These are phyloP conservation scores for Thumatha senex DNA, from an alignment of 2,888 invertebrate species.

Conservation along the genomic window DNA sequence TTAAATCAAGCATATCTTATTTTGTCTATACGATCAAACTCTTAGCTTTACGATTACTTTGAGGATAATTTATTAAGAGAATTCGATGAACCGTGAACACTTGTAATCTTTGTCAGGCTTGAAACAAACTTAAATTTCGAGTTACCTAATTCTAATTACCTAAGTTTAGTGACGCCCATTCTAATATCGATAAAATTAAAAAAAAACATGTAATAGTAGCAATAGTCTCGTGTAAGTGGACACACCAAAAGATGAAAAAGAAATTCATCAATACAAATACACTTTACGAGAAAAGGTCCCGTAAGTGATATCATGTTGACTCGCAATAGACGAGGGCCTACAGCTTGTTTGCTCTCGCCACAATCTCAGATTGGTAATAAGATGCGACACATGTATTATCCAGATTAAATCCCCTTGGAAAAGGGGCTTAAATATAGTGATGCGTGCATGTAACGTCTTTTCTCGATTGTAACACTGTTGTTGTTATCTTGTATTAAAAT, in stretches of 20 bases:
- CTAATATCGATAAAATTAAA: slow-evolving; percentile 3
- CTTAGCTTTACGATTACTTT: slow-evolving; percentile 52
- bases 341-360: slow-evolving; percentile 74
- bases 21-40: slow-evolving; percentile 48
- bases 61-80: slow-evolving; percentile 50
- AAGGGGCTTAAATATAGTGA: slow-evolving; percentile 71
- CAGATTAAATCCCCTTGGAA: slow-evolving; percentile 74
- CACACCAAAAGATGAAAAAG: slow-evolving; percentile 58
- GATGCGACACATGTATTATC: slow-evolving; percentile 81
- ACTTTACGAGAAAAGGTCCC: slow-evolving; percentile 62
- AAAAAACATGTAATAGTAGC: slow-evolving; percentile 21
- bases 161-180: slow-evolving; percentile 2
- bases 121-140: slow-evolving; percentile 9
- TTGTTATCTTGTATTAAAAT: slow-evolving; percentile 20
- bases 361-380: slow-evolving; percentile 80
- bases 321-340: slow-evolving; percentile 57
- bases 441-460: slow-evolving; percentile 50
- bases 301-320: slow-evolving; percentile 79
- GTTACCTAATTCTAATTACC: slow-evolving; percentile 8
- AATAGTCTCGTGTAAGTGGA: slow-evolving; percentile 45
- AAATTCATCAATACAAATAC: slow-evolving; percentile 69
- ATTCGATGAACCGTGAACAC: slow-evolving; percentile 40
- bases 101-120: slow-evolving; percentile 33
- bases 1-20: slow-evolving; percentile 61
- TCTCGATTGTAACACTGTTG: slow-evolving; percentile 35